phyloP scores from a whole-genome alignment of 1,140 invertebrate genomes.

The Bombus soroeensis region DNA sequence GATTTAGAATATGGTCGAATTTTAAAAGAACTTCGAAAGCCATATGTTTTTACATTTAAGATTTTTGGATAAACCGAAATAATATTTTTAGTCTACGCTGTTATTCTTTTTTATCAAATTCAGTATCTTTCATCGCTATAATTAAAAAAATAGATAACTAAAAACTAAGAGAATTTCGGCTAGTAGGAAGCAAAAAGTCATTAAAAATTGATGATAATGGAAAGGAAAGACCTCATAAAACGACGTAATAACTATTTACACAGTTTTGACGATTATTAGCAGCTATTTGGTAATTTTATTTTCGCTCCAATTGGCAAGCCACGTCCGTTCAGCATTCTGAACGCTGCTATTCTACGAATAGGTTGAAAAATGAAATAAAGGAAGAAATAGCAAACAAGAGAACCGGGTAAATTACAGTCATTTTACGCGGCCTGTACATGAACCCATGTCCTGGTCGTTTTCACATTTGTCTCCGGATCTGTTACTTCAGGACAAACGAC shows the following conservation, averaged over 20 bases:
- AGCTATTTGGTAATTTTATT: background rate
- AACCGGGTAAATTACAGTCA: slow-evolving; percentile 38
- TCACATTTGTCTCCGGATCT: slow-evolving; percentile 42
- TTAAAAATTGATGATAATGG: background rate
- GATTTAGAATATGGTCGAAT: too few species aligned
- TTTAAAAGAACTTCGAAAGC: too few species aligned
- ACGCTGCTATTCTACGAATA: background rate
- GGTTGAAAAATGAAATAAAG: background rate
- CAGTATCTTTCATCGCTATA: too few species aligned
- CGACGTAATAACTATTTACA: background rate
- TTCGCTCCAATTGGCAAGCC: background rate
- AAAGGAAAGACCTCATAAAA: background rate
- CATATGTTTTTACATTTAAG: background rate
- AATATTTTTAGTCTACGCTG: too few species aligned
- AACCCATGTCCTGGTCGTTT: slow-evolving; percentile 40
- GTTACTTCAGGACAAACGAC: slow-evolving; percentile 40
- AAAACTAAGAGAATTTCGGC: background rate
- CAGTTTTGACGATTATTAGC: background rate
- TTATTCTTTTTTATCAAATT: too few species aligned
- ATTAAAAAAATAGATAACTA: too few species aligned
- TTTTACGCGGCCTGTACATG: slow-evolving; percentile 43
- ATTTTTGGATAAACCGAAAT: too few species aligned
- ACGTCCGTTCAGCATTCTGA: background rate
- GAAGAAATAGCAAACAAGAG: background rate
- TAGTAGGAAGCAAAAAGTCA: too few species aligned